Evolutionary conservation across 1,140 invertebrate genomes (phyloP).

Genomic region (Tetramorium alpestre): DNA sequence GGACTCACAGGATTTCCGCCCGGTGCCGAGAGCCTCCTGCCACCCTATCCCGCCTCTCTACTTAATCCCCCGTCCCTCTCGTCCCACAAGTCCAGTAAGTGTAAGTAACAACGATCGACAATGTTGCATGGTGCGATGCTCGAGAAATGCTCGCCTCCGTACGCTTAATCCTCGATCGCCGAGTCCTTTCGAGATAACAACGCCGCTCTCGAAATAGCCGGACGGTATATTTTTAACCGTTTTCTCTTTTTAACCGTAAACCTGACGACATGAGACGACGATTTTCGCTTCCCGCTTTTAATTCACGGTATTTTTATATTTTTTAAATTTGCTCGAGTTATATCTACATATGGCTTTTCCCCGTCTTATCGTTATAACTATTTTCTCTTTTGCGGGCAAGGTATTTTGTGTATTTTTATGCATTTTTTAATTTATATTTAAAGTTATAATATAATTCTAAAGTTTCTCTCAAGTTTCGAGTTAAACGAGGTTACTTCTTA

Average conservation of each 20-base stretch:
- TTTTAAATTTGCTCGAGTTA: neutral
- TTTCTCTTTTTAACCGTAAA: constrained; percentile 15
- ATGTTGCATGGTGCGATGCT: constrained; percentile 10
- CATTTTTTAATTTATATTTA: neutral
- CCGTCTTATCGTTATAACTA: neutral
- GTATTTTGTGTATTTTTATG: neutral
- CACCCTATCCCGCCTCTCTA: constrained; percentile 84
- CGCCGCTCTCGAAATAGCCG: neutral
- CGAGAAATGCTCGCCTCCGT: constrained; percentile 28
- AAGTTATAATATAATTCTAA: neutral
- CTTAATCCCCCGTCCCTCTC: constrained; percentile 84
- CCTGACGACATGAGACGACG: neutral
- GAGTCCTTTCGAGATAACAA: constrained; percentile 16
- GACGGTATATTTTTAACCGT: neutral
- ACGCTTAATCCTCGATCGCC: constrained; percentile 27
- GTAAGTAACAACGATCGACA: constrained; percentile 76
- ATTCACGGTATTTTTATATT: neutral
- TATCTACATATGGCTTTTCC: neutral
- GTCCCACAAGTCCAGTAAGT: constrained; percentile 84
- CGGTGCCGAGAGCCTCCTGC: constrained; percentile 83
- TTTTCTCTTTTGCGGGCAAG: neutral
- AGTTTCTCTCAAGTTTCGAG: constrained; percentile 12
- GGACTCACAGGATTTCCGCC: constrained; percentile 89
- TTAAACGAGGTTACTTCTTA: constrained; percentile 37
- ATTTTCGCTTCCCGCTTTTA: neutral